These are phyloP conservation scores for Amyelois transitella DNA, from an alignment of 1,140 invertebrate species.

Conservation along the genomic window DNA sequence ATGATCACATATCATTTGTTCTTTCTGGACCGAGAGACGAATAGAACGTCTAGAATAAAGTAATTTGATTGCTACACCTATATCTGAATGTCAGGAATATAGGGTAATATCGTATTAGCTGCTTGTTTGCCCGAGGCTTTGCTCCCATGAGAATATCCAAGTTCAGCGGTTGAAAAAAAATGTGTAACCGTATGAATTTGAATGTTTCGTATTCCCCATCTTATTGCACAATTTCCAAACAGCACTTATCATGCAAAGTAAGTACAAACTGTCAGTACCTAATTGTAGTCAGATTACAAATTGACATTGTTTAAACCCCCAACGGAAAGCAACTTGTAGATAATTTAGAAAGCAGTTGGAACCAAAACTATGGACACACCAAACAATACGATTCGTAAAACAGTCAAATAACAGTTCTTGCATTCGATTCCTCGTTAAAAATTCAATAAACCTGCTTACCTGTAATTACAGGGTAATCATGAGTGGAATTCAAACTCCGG, in stretches of 20 bases:
- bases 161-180: too few species aligned
- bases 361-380: not conserved
- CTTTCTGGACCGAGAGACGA: too few species aligned
- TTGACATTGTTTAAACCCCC: not conserved
- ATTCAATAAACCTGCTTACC: not conserved
- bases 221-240: too few species aligned
- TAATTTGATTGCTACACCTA: too few species aligned
- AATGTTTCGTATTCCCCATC: too few species aligned
- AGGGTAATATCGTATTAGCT: too few species aligned
- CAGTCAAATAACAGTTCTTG: not conserved
- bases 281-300: not conserved
- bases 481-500: constrained; percentile 8
- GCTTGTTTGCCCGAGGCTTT: too few species aligned
- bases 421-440: constrained; percentile 8
- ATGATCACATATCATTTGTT: too few species aligned
- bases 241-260: not conserved
- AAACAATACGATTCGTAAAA: not conserved
- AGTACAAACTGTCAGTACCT: not conserved
- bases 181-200: too few species aligned
- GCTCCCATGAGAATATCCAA: too few species aligned
- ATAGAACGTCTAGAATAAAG: too few species aligned
- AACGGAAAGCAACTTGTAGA: not conserved
- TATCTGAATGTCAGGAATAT: too few species aligned
- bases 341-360: not conserved
- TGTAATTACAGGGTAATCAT: constrained; percentile 13